These are phyloP conservation scores for Aspiorhynchus laticeps DNA, from an alignment of 2,113 vertebrate species.

Conservation along the genomic window DNA sequence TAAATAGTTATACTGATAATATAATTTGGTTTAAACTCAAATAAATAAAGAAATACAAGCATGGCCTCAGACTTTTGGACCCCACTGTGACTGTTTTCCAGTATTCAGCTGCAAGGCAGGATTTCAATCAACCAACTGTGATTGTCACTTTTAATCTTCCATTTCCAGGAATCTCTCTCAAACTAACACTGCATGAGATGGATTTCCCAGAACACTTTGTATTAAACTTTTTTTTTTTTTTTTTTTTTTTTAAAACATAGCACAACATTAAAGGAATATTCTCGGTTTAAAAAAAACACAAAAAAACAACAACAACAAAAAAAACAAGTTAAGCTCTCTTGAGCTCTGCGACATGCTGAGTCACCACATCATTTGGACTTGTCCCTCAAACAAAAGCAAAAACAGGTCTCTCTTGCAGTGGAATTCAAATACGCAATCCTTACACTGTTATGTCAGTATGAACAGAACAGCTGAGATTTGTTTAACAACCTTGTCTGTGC, in stretches of 20 bases:
- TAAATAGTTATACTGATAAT: not conserved
- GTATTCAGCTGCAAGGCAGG: not conserved
- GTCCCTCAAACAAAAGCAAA: not conserved
- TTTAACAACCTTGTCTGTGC: not conserved
- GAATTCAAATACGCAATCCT: not conserved
- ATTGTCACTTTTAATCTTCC: conserved; percentile 23
- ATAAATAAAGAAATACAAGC: not conserved
- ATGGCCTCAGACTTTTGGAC: not conserved
- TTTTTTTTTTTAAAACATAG: not conserved
- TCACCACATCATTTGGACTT: not conserved
- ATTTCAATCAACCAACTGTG: conserved; percentile 19
- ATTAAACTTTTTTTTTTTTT: not conserved
- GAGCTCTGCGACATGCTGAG: not conserved
- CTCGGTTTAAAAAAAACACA: not conserved
- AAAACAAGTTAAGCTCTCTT: not conserved
- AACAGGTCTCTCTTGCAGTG: not conserved
- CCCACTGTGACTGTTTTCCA: not conserved
- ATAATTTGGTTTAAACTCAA: not conserved
- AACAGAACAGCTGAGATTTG: not conserved
- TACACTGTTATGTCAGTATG: too few relatives aligned
- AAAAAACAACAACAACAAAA: not conserved
- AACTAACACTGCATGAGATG: not conserved
- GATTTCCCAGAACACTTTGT: conserved; percentile 9
- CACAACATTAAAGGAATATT: not conserved
- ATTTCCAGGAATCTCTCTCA: conserved; percentile 22